A percentile compares a stretch with the other conserved stretches of the same genome.
Conservation (phyloP, 2,888 invertebrate genomes). For the Tachina grossa region DNA sequence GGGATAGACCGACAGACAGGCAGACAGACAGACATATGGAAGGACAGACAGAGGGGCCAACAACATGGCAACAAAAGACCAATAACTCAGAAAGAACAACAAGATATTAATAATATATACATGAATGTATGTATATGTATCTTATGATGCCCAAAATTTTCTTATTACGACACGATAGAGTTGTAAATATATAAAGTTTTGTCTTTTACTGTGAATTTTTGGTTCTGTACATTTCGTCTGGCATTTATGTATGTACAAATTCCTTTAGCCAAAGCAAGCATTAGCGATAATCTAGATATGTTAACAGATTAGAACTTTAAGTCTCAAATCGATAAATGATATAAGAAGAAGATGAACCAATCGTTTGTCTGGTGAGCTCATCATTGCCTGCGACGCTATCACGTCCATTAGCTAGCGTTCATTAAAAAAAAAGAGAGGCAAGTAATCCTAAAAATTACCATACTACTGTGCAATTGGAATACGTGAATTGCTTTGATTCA, state of each 20-base stretch:
- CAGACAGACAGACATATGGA: background rate
- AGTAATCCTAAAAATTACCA: too few species aligned
- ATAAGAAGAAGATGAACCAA: too few species aligned
- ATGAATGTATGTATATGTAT: background rate
- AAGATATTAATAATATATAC: background rate
- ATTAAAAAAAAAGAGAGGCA: too few species aligned
- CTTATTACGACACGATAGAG: background rate
- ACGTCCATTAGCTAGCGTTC: too few species aligned
- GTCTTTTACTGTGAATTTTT: background rate
- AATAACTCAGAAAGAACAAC: conserved; percentile 9
- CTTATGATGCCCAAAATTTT: conserved; percentile 30
- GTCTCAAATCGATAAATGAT: too few species aligned
- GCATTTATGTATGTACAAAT: conserved; percentile 1
- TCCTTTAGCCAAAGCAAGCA: conserved; percentile 23
- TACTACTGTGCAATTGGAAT: too few species aligned
- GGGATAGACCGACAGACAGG: background rate
- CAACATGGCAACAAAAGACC: conserved; percentile 7
- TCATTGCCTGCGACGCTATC: too few species aligned
- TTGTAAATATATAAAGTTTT: background rate
- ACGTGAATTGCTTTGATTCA: too few species aligned
- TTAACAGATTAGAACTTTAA: conserved; percentile 14
- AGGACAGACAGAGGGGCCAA: background rate
- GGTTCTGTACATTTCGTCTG: background rate
- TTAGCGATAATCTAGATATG: conserved; percentile 36
- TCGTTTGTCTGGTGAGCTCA: too few species aligned